Base-by-base conservation (phyloP, 2,797 vertebrate species). In the Coilia nasus region DNA sequence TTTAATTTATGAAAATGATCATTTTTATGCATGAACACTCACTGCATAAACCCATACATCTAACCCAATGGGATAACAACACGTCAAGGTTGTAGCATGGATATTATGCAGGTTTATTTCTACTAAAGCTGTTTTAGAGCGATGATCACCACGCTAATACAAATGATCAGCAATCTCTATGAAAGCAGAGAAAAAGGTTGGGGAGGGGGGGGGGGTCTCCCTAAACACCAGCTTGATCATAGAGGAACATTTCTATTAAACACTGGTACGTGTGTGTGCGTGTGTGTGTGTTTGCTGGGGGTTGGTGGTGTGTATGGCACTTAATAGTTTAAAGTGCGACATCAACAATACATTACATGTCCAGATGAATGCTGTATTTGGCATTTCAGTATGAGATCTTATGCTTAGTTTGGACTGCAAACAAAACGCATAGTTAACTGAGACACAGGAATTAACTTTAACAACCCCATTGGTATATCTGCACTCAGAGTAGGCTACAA, bases 1-100 rank as follows among this genome's bases (percentile, higher is more conserved):
- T 96, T 96, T 97, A 97, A 97, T 97, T 97, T 97, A 97, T 97
- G 96, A 97, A 97, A 97, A 97, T 97, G 91, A 97, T 97, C 96
- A 96, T 96, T 94, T 96, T 97, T 96, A 97, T 97, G 96, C 96
- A 97, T 96, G 96, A 96, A 95, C 95, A 95, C 96, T 95, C 94
- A 94, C 94, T 93, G 95, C 95, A 95, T 94, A 96, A 94, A 94
- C 93, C 92, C 94, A 92, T 94, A 93, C 93, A 95, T 95, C 93
- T 94, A 96, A 96, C 94, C 96, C 95, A 96, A 93, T 93, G 93
- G 94, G 95, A 94, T 93, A 96, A 93, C 90, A 94, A 93, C 92
- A 92, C 93, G 93, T 95, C 95, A 96, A 92, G 91, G 92, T 93
- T 93, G 93, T 44, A 93, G 92, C 95, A 92, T 60, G 23, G 94